Percentiles rank a stretch among this genome's conserved stretches.
Evolutionary conservation across 2,888 invertebrate species (phyloP).

Genomic region (Lycaena phlaeas): DNA sequence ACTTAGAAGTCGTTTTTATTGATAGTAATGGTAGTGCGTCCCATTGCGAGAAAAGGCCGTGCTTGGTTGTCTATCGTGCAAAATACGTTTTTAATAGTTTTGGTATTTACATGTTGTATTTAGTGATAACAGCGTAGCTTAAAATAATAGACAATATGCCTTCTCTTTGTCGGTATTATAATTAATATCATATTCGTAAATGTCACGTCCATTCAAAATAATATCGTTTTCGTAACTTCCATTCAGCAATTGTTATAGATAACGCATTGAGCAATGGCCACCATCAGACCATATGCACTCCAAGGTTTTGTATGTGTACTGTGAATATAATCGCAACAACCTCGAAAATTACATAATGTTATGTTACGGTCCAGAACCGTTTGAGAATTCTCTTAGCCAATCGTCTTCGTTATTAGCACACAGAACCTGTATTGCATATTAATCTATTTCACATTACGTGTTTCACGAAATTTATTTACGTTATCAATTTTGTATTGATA

Average conservation of each 20-base stretch:
- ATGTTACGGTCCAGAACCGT: conserved; percentile 38
- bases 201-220: neutral
- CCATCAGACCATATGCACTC: conserved; percentile 1
- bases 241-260: neutral
- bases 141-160: too few species aligned
- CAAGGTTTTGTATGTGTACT: neutral
- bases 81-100: too few species aligned
- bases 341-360: conserved; percentile 33
- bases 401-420: conserved; percentile 35
- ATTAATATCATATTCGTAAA: too few species aligned
- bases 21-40: too few species aligned
- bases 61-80: too few species aligned
- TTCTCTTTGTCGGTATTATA: too few species aligned
- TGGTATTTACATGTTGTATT: too few species aligned
- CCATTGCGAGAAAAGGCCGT: too few species aligned
- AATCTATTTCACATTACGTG: conserved; percentile 23
- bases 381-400: conserved; percentile 48
- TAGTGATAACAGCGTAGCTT: too few species aligned
- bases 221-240: neutral
- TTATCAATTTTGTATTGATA: neutral
- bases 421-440: conserved; percentile 32
- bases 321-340: conserved; percentile 9
- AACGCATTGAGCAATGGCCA: neutral
- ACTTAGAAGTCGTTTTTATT: too few species aligned
- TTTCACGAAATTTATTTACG: neutral